Conservation (phyloP, 2,113 vertebrate species). For the Macquaria ambigua region DNA sequence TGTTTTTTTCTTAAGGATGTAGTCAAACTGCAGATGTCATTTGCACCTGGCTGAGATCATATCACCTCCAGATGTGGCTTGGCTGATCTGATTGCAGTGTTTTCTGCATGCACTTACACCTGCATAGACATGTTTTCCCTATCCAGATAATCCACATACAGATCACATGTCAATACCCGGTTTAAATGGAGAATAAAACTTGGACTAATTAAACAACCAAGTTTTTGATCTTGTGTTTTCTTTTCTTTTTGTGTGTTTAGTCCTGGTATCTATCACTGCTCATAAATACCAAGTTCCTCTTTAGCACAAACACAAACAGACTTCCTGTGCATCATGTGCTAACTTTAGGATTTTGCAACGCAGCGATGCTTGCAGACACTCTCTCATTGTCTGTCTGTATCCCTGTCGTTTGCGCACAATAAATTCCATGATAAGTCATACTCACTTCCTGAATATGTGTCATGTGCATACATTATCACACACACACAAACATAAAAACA, state of each 20-base stretch:
- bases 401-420: conserved; percentile 37
- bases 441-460: conserved; percentile 59
- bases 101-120: not conserved
- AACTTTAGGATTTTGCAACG: conserved; percentile 37
- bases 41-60: not conserved
- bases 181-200: not conserved
- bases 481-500: conserved; percentile 13
- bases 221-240: not conserved
- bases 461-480: conserved; percentile 38
- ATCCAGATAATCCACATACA: not conserved
- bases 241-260: not conserved
- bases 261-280: not conserved
- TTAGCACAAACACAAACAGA: conserved; percentile 29
- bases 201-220: not conserved
- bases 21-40: not conserved
- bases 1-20: too few species aligned
- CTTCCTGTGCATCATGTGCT: conserved; percentile 48
- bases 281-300: conserved; percentile 31
- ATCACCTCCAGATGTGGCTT: not conserved
- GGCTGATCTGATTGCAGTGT: not conserved
- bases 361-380: conserved; percentile 31
- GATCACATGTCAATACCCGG: not conserved
- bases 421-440: conserved; percentile 31
- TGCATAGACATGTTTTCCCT: not conserved
- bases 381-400: conserved; percentile 43